Percentiles rank a stretch among this genome's conserved stretches.
These are phyloP conservation scores for Solen grandis DNA, from an alignment of 1,140 invertebrate species.

Conservation along the genomic window DNA sequence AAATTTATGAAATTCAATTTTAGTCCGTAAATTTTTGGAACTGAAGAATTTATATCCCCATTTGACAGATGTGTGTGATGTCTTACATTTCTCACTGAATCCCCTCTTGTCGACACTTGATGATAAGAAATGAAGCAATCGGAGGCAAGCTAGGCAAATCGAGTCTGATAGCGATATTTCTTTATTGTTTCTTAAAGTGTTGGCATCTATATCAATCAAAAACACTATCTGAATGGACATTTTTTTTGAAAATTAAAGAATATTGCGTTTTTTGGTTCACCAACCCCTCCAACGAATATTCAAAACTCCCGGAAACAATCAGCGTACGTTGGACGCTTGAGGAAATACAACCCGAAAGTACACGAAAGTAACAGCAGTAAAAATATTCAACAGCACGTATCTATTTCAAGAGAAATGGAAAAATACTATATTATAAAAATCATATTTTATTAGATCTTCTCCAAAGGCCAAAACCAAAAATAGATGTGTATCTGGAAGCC, in stretches of 20 bases:
- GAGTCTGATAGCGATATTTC: slow-evolving; percentile 7
- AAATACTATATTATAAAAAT: too few relatives aligned
- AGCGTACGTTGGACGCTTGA: too few relatives aligned
- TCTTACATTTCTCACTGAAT: slow-evolving; percentile 7
- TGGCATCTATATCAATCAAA: slow-evolving; percentile 51
- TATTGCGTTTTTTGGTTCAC: neutral
- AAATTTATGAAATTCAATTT: slow-evolving; percentile 50
- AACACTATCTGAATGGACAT: slow-evolving; percentile 55
- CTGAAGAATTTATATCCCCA: slow-evolving; percentile 74
- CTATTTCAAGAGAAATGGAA: too few relatives aligned
- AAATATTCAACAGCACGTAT: too few relatives aligned
- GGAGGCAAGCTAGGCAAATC: slow-evolving; percentile 50
- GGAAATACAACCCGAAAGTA: too few relatives aligned
- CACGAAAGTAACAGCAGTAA: too few relatives aligned
- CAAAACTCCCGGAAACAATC: slow-evolving; percentile 37
- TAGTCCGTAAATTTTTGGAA: slow-evolving; percentile 39
- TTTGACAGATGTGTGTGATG: slow-evolving; percentile 45
- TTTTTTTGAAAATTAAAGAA: neutral
- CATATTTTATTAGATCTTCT: too few relatives aligned
- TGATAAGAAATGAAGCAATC: slow-evolving; percentile 49
- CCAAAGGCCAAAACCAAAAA: too few relatives aligned
- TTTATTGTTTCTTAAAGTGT: neutral
- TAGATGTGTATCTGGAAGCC: too few relatives aligned
- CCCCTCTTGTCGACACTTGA: slow-evolving; percentile 17
- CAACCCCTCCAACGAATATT: too few relatives aligned